Evolutionary conservation across 2,797 vertebrate genomes (phyloP), one percentile per base, ranked within the genome.

Genomic region (Ptychobarbus kaznakovi): DNA sequence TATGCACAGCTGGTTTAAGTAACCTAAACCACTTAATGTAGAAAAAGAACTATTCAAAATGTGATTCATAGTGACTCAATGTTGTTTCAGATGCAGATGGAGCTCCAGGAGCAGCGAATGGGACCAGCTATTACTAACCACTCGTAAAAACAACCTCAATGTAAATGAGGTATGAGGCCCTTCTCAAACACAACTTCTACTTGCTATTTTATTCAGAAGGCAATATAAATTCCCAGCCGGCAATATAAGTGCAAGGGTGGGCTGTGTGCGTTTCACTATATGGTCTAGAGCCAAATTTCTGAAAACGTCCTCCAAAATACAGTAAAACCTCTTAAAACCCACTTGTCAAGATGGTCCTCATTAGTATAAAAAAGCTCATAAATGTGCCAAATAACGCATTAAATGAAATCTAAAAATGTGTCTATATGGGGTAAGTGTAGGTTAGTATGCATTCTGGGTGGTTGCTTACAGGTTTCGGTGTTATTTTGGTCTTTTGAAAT

Each of bases 221-320:
- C 53, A n/a, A 44, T 85, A 80, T 80, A 85, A 85, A 85, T 85
- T 85, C 83, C 83, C 83, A 61, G 76, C 76, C 83, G 66, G 8
- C 76, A 72, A 72, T 85, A 85, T 80, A 85, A 85, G 76, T 80
- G 83, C 42, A 51, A 80, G 83, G 83, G 83, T 85, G 83, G 83
- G 83, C 83, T 85, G 63, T 78, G 63, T 28, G 13, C 15, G 13
- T 18, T 80, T 84, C 46, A 69, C 74, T 68, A 32, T 70, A 70
- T 56, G 44, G 46, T 22, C 28, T 51, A 44, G 61, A 68, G 78
- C 28, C 79, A 80, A 68, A 80, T 49, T 65, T 66, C 10, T 22
- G 8, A 81, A 73, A 82, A 25, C 2, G 2, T 74, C 53, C 70
- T 63, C n/a, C 42, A 6, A 63, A 63, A 74, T 82, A 74, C 81